These are phyloP conservation scores for Leucoma salicis DNA, from an alignment of 2,888 invertebrate species.

Conservation along the genomic window DNA sequence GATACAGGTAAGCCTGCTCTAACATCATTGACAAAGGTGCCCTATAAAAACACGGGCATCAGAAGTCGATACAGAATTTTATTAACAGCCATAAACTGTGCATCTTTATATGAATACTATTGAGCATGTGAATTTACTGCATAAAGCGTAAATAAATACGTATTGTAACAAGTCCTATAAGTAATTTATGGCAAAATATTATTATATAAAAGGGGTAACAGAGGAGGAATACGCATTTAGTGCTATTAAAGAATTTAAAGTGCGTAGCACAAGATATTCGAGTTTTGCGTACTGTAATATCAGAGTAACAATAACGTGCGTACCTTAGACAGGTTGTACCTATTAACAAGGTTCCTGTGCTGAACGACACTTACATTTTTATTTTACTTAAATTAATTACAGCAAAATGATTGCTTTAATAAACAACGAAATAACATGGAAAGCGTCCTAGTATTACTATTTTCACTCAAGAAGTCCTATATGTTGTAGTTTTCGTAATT, in stretches of 20 bases:
- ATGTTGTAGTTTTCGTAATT: no score
- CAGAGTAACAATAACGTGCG: no score
- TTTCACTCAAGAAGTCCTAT: no score
- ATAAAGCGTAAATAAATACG: constrained; percentile 25
- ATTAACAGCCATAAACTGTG: constrained; percentile 43
- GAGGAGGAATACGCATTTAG: constrained; percentile 4
- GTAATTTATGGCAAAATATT: constrained; percentile 20
- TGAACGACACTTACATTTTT: no score
- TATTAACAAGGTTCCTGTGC: no score
- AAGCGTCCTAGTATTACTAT: no score
- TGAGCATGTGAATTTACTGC: constrained; percentile 26
- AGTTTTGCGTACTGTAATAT: no score
- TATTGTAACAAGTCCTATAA: constrained; percentile 17
- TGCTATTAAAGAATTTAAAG: background rate
- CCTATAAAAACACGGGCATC: constrained; percentile 49
- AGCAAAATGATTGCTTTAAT: no score
- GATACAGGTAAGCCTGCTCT: constrained; percentile 49
- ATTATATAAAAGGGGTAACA: no score
- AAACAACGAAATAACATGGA: no score
- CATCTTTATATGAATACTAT: constrained; percentile 36
- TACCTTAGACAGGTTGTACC: no score
- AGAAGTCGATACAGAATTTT: constrained; percentile 42
- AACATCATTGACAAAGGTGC: constrained; percentile 53
- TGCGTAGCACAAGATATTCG: constrained; percentile 17
- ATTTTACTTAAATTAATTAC: no score